phyloP scores from a whole-genome alignment of 2,113 vertebrate genomes.

The Amazona guildingii region DNA sequence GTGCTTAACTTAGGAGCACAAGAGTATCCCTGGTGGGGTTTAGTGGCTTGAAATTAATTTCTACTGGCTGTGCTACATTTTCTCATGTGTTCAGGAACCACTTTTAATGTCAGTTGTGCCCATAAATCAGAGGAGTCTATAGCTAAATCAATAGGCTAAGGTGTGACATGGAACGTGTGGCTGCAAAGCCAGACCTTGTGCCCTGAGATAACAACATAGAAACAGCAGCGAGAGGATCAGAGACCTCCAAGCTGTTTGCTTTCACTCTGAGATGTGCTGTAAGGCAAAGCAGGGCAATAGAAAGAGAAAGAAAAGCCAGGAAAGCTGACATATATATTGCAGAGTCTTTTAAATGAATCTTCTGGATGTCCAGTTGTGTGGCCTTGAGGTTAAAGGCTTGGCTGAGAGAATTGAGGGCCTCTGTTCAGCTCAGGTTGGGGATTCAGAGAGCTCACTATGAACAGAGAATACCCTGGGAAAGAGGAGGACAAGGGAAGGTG shows the following conservation, averaged over 20 bases:
- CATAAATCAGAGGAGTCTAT: not conserved
- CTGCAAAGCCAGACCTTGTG: slow-evolving; percentile 2
- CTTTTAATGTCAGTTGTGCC: not conserved
- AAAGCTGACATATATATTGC: not conserved
- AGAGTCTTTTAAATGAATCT: not conserved
- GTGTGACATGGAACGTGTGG: not conserved
- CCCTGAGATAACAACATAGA: not conserved
- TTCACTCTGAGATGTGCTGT: not conserved
- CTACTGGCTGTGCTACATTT: not conserved
- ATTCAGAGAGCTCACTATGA: not conserved
- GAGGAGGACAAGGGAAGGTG: not conserved
- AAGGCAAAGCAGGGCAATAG: not conserved
- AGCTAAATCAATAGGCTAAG: not conserved
- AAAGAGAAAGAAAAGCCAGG: not conserved
- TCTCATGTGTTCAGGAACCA: not conserved
- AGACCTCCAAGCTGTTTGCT: not conserved
- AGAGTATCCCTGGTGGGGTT: not conserved
- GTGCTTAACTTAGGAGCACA: not conserved
- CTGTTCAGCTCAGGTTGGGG: not conserved
- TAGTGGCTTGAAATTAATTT: not conserved
- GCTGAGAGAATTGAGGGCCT: not conserved
- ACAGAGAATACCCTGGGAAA: not conserved
- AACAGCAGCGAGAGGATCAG: not conserved
- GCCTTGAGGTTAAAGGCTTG: not conserved
- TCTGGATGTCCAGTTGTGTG: not conserved